Evolutionary conservation across 2,113 vertebrate genomes (phyloP), one percentile per base, ranked within the genome.

Genomic region (Ivindomyrus marchei): DNA sequence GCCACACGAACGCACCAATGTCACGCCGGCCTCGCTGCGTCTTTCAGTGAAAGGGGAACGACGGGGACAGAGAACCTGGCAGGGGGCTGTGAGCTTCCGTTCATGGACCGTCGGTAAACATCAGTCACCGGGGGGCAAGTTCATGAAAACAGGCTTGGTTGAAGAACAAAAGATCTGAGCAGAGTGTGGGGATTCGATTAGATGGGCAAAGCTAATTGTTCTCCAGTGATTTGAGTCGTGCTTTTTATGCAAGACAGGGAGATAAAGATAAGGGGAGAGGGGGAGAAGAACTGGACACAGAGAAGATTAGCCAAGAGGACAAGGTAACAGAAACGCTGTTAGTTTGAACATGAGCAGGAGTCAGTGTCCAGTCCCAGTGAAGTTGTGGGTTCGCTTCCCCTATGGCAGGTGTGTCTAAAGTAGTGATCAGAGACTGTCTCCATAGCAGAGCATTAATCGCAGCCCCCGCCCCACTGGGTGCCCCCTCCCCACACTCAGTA

Each of bases 211-310:
- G 93, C 94, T 93, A 96, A 97, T 0, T 97, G 96, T 94, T 98
- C 97, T 21, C 96, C 97, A 93, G 96, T 95, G 93, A 97, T 96
- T 88, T 94, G 96, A 0, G 95, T 96, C 89, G 94, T 92, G 88
- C 96, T 97, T 11, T 87, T 98, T 96, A 42, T 98, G 97, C 97
- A 92, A 0, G 58, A 91, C 91, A 91, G 88, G 89, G 87, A 93
- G 93, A 94, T 93, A 91, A 87, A 93, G 91, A 91, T 74, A 70
- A 21, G 87, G 70, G 77, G 31, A 58, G 77, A 15, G 21, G 88
- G 27, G n/a, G 62, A 0, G 15, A 1, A 31, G 31, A 90, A 27
- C 24, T 77, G 85, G 70, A 84, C 62, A 39, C 77, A 56, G 21
- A 45, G 87, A 27, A 10, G 36, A n/a, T 31, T 11, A 70, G n/a